Evolutionary conservation across 2,888 invertebrate species (phyloP).

Genomic region (Acholoe squamosa): DNA sequence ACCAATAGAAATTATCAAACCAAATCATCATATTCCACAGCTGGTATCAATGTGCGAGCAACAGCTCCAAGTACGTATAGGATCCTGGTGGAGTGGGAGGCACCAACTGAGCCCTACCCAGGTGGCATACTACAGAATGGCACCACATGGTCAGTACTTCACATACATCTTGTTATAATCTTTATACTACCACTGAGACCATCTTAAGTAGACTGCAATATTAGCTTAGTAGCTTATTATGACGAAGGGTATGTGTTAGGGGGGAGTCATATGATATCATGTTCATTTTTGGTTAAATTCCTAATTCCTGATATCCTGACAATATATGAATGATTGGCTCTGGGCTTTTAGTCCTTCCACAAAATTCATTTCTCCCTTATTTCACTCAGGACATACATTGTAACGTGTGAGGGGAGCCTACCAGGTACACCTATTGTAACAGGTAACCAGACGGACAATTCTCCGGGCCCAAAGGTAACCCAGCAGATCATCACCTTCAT

Average conservation of each 20-base stretch:
- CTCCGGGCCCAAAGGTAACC: constrained; percentile 41
- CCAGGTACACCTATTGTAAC: constrained; percentile 47
- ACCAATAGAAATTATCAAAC: no score
- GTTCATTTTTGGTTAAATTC: no score
- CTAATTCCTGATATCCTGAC: no score
- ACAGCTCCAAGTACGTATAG: constrained; percentile 69
- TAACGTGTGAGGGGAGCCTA: constrained; percentile 65
- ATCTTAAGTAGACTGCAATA: no score
- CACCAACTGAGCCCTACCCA: constrained; percentile 65
- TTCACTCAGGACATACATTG: constrained; percentile 67
- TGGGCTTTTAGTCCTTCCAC: no score
- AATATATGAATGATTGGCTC: no score
- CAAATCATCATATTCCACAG: no score
- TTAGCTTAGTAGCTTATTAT: no score
- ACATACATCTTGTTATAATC: no score
- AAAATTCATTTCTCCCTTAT: neutral
- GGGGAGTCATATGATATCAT: no score
- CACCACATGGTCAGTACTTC: neutral
- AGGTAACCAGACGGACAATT: constrained; percentile 62
- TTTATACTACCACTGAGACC: no score
- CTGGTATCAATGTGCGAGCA: constrained; percentile 69
- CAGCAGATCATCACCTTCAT: constrained; percentile 67
- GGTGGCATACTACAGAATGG: neutral
- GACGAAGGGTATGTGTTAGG: no score
- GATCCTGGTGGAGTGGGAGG: constrained; percentile 71